phyloP scores from a whole-genome alignment of 2,113 vertebrate genomes.

The Urocynchramus pylzowi region DNA sequence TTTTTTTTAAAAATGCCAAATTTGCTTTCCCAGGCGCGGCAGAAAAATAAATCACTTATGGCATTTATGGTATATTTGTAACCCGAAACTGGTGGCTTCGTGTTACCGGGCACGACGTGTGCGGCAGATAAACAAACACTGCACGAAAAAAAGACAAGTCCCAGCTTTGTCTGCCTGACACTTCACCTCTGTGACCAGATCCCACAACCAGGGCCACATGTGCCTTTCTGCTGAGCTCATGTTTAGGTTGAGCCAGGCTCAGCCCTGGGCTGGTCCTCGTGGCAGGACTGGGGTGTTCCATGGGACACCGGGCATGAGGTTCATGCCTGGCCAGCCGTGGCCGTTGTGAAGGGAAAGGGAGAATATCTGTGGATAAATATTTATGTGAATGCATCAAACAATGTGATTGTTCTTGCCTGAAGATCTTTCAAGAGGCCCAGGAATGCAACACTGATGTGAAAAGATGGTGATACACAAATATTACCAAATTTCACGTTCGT shows the following conservation, averaged over 20 bases:
- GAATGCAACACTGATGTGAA: background rate
- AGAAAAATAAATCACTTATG: conserved; percentile 27
- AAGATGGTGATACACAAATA: background rate
- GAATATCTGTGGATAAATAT: background rate
- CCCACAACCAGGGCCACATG: background rate
- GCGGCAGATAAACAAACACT: conserved; percentile 13
- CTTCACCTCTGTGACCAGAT: background rate
- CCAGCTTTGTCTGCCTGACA: conserved; percentile 44
- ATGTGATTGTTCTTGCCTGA: background rate
- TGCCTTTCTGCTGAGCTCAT: background rate
- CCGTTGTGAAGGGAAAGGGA: background rate
- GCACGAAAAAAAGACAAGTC: background rate
- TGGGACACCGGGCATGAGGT: background rate
- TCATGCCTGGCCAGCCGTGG: background rate
- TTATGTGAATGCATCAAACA: background rate
- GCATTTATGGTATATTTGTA: conserved; percentile 49
- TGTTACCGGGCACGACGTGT: background rate
- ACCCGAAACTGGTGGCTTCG: conserved; percentile 22
- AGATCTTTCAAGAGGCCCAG: background rate
- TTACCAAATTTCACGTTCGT: background rate
- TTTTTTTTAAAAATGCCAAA: background rate
- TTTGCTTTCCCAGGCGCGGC: background rate
- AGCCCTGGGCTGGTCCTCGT: background rate
- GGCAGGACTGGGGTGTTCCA: background rate
- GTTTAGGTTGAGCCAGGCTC: background rate